Conservation (phyloP, 2,797 vertebrate species). For the Syncerus caffer region DNA sequence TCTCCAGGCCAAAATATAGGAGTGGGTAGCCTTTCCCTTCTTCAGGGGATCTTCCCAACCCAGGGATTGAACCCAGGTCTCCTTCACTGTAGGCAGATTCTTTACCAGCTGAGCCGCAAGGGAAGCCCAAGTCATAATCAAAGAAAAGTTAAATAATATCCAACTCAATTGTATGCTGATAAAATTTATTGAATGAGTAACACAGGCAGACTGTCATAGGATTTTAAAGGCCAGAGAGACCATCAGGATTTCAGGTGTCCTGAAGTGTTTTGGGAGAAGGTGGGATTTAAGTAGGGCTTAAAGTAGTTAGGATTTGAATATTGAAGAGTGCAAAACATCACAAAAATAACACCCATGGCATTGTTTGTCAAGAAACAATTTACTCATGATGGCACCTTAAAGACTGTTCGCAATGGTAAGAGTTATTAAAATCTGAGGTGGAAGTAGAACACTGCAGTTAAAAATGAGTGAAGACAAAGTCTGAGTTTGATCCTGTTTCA, state of each 20-base stretch:
- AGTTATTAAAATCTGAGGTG: background rate
- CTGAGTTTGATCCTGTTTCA: background rate
- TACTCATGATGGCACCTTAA: background rate
- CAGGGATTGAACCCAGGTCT: background rate
- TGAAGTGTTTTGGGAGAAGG: background rate
- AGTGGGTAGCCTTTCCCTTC: background rate
- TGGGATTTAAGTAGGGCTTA: background rate
- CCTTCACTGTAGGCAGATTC: background rate
- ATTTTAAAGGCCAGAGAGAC: constrained; percentile 14
- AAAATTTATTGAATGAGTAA: background rate
- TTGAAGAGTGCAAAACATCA: background rate
- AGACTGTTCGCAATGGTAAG: background rate
- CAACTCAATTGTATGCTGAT: constrained; percentile 14
- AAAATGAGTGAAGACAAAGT: background rate
- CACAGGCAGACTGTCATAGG: background rate
- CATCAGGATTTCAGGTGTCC: background rate
- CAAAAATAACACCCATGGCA: background rate
- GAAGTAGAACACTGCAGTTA: background rate
- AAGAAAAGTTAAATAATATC: constrained; percentile 26
- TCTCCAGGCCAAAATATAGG: background rate
- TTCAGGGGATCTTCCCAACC: background rate
- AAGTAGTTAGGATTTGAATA: background rate
- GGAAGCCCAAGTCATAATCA: background rate
- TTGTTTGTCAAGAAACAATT: background rate
- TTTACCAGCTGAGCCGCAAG: background rate